A percentile compares a stretch with the other conserved stretches of the same genome.
Evolutionary conservation across 2,797 vertebrate genomes (phyloP).

Genomic region (Melanotaenia nigrans): DNA sequence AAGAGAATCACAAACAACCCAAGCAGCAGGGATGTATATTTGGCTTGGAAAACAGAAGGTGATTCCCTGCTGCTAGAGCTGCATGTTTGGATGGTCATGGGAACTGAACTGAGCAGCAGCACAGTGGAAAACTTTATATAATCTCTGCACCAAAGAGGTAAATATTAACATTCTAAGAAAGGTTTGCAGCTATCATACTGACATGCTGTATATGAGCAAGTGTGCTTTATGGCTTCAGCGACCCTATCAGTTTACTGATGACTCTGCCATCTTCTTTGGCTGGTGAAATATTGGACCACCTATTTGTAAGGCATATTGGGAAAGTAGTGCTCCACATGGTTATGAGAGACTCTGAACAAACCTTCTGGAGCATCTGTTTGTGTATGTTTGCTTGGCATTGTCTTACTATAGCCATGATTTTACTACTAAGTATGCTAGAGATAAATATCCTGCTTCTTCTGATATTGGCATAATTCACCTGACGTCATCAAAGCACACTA

Average conservation of each 20-base stretch:
- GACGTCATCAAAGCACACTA: conserved; percentile 53
- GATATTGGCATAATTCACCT: conserved; percentile 32
- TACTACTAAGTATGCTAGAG: background rate
- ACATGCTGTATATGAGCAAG: conserved; percentile 67
- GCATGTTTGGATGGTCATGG: conserved; percentile 23
- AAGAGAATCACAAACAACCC: conserved; percentile 6
- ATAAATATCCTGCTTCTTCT: conserved; percentile 1
- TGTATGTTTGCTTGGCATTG: background rate
- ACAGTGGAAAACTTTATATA: conserved; percentile 69
- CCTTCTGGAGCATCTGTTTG: background rate
- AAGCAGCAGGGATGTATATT: background rate
- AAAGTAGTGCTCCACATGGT: background rate
- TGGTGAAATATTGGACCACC: conserved; percentile 24
- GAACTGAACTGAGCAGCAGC: conserved; percentile 38
- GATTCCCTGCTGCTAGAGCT: conserved; percentile 22
- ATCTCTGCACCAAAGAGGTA: conserved; percentile 59
- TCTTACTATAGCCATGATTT: background rate
- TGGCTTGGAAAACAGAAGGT: conserved; percentile 1
- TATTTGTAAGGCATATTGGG: conserved; percentile 13
- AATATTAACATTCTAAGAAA: conserved; percentile 78
- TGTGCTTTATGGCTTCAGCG: conserved; percentile 63
- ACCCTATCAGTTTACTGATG: conserved; percentile 42
- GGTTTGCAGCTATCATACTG: conserved; percentile 61
- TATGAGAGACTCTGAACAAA: background rate
- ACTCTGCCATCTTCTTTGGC: conserved; percentile 33